Percentiles rank a stretch among this genome's conserved stretches.
phyloP scores from a whole-genome alignment of 2,113 vertebrate species.

The Bufo bufo region DNA sequence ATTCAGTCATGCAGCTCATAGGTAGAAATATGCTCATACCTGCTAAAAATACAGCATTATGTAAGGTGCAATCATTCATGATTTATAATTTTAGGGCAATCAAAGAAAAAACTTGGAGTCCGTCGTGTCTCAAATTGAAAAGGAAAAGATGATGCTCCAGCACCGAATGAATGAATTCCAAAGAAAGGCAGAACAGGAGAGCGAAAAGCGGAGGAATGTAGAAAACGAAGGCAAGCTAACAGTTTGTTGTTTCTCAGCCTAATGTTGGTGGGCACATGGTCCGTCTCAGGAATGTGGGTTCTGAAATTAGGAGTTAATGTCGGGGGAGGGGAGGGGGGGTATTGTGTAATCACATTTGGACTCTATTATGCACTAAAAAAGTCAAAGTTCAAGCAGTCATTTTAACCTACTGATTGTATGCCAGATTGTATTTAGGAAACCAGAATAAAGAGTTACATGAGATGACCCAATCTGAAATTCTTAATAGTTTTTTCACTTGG shows the following conservation, averaged over 20 bases:
- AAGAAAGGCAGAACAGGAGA: slow-evolving; percentile 95
- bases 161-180: slow-evolving; percentile 91
- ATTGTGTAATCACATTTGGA: slow-evolving; percentile 24
- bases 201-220: slow-evolving; percentile 90
- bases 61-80: slow-evolving; percentile 42
- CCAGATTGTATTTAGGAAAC: neutral
- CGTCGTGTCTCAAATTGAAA: slow-evolving; percentile 87
- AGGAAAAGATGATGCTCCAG: slow-evolving; percentile 92
- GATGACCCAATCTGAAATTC: neutral
- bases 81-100: slow-evolving; percentile 72
- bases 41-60: slow-evolving; percentile 30
- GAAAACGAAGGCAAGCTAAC: slow-evolving; percentile 91
- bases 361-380: slow-evolving; percentile 9
- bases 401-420: slow-evolving; percentile 9
- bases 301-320: slow-evolving; percentile 14
- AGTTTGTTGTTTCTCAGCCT: neutral
- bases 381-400: slow-evolving; percentile 30
- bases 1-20: slow-evolving; percentile 1
- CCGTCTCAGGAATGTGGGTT: slow-evolving; percentile 12
- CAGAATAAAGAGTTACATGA: neutral
- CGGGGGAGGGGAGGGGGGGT: neutral
- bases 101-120: slow-evolving; percentile 86
- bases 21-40: neutral
- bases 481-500: neutral
- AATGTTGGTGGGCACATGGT: neutral